These are phyloP conservation scores for Bhutanitis thaidina DNA, from an alignment of 2,888 invertebrate genomes.

Conservation along the genomic window DNA sequence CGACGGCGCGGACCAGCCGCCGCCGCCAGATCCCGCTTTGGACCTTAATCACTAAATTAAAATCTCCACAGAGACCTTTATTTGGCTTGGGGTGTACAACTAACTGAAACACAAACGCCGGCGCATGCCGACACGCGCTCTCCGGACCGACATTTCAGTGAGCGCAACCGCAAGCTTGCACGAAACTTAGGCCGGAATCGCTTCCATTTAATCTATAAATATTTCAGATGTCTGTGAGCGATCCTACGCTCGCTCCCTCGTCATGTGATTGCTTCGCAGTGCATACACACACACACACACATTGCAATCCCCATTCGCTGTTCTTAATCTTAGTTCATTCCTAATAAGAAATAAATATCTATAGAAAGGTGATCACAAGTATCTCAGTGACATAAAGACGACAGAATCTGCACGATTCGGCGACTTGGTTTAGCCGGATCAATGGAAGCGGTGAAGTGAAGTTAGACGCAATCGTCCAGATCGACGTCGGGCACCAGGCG, in stretches of 20 bases:
- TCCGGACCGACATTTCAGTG: slow-evolving; percentile 31
- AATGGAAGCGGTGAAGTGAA: background rate
- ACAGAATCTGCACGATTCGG: background rate
- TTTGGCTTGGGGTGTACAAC: slow-evolving; percentile 42
- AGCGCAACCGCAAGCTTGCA: slow-evolving; percentile 44
- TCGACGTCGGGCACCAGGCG: slow-evolving; percentile 68
- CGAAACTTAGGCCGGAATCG: slow-evolving; percentile 51
- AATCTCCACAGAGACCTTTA: slow-evolving; percentile 52
- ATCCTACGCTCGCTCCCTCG: background rate
- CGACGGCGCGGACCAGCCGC: slow-evolving; percentile 62
- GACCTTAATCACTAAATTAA: slow-evolving; percentile 47
- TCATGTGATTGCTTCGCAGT: too few relatives aligned
- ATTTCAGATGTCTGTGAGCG: background rate
- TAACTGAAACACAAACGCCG: slow-evolving; percentile 39
- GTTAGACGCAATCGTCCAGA: slow-evolving; percentile 50
- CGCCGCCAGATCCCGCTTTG: slow-evolving; percentile 36
- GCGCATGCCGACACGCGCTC: slow-evolving; percentile 24
- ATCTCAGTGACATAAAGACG: background rate
- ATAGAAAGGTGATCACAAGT: background rate
- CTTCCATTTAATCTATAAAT: slow-evolving; percentile 17
- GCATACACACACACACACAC: too few relatives aligned
- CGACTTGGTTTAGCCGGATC: background rate
- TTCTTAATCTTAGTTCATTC: slow-evolving; percentile 7
- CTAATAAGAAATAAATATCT: background rate
- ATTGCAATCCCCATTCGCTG: too few relatives aligned